A percentile compares a stretch with the other conserved stretches of the same genome.
Conservation (phyloP, 2,113 vertebrate genomes). For the Benitochromis conjunctus region DNA sequence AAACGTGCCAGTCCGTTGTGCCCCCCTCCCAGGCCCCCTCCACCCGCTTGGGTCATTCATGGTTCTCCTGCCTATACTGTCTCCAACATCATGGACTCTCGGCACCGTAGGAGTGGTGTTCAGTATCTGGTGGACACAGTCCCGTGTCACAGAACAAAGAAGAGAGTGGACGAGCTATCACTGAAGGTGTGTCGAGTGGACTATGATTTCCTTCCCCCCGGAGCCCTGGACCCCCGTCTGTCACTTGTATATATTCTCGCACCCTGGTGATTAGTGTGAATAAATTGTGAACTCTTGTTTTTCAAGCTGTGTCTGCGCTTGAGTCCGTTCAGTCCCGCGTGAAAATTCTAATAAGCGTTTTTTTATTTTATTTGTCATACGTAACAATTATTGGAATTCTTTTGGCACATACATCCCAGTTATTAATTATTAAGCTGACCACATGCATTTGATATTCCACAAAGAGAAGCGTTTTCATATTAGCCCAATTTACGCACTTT, state of each 20-base stretch:
- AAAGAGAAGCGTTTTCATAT: constrained; percentile 13
- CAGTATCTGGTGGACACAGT: too few relatives aligned
- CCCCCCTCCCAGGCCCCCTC: too few relatives aligned
- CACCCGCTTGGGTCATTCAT: too few relatives aligned
- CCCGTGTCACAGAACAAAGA: background rate
- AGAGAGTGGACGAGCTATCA: background rate
- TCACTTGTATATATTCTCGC: background rate
- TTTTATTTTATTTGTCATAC: background rate
- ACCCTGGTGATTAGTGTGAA: background rate
- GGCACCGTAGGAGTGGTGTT: too few relatives aligned
- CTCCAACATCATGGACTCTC: too few relatives aligned
- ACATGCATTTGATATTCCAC: constrained; percentile 1
- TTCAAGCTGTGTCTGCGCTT: background rate
- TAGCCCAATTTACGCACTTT: constrained; percentile 2
- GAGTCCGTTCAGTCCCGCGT: background rate
- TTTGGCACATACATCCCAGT: background rate
- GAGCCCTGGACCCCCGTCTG: background rate
- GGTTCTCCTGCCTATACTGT: too few relatives aligned
- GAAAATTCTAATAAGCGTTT: background rate
- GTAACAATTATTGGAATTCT: background rate
- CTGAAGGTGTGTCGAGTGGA: background rate
- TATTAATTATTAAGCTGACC: background rate
- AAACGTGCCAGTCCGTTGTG: too few relatives aligned
- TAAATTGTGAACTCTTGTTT: background rate
- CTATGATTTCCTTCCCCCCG: background rate